Conservation (phyloP, 2,888 invertebrate species). For the Argyresthia goedartella region DNA sequence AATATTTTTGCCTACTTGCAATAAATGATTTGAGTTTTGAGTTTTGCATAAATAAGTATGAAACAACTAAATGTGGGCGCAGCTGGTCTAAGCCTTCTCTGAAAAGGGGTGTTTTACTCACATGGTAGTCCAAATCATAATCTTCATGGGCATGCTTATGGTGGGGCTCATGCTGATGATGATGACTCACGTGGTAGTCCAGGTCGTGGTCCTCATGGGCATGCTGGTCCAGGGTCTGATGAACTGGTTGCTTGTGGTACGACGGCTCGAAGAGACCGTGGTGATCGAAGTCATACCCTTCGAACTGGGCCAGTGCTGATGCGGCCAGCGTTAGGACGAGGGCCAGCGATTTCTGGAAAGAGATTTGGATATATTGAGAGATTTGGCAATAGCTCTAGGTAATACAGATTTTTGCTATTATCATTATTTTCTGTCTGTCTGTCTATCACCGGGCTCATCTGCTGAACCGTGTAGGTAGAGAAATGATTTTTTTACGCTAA, state of each 20-base stretch:
- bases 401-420: too few relatives aligned
- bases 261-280: slow-evolving; percentile 16
- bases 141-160: slow-evolving; percentile 34
- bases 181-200: not conserved
- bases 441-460: too few relatives aligned
- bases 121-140: slow-evolving; percentile 57
- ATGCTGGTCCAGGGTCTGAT: slow-evolving; percentile 7
- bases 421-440: too few relatives aligned
- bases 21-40: too few relatives aligned
- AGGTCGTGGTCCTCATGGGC: slow-evolving; percentile 12
- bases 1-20: too few relatives aligned
- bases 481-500: too few relatives aligned
- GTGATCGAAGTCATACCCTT: slow-evolving; percentile 43
- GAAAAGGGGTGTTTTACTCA: slow-evolving; percentile 22
- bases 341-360: slow-evolving; percentile 29
- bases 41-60: too few relatives aligned
- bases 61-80: too few relatives aligned
- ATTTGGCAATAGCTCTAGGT: too few relatives aligned
- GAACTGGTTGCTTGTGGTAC: slow-evolving; percentile 9
- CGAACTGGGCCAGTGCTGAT: slow-evolving; percentile 39
- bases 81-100: too few relatives aligned
- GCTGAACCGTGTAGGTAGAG: too few relatives aligned
- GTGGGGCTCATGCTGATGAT: slow-evolving; percentile 32
- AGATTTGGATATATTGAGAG: not conserved
- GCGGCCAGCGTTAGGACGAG: slow-evolving; percentile 27